phyloP scores from a whole-genome alignment of 2,888 invertebrate species.

The Lasioglossum leucozonium region DNA sequence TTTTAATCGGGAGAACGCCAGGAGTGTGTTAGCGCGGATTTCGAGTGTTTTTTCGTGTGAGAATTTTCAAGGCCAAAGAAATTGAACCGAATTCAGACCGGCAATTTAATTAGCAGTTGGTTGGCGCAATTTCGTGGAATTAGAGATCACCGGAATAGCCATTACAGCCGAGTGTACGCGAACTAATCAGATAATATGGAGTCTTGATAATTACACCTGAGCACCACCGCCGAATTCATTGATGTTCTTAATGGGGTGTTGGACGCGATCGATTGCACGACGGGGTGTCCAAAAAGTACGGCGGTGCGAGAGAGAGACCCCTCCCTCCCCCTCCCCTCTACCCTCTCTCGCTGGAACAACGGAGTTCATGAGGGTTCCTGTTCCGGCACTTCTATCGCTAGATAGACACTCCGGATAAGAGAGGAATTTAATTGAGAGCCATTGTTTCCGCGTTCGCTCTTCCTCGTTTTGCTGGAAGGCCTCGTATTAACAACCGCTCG shows the following conservation, averaged over 20 bases:
- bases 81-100: no score
- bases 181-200: not conserved
- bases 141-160: no score
- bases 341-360: not conserved
- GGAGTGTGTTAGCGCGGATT: no score
- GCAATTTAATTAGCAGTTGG: no score
- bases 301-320: not conserved
- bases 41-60: no score
- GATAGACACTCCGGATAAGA: conserved; percentile 56
- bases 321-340: not conserved
- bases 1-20: no score
- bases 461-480: conserved; percentile 55
- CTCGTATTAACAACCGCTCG: conserved; percentile 51
- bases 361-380: conserved; percentile 24
- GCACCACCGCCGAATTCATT: not conserved
- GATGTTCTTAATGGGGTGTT: not conserved
- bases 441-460: conserved; percentile 54
- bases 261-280: conserved; percentile 36
- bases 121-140: no score
- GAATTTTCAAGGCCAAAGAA: no score
- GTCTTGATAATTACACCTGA: not conserved
- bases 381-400: conserved; percentile 53
- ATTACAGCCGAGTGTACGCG: not conserved
- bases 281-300: conserved; percentile 45
- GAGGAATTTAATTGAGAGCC: conserved; percentile 57